phyloP scores from a whole-genome alignment of 2,888 invertebrate species.

The Drosophila recens region DNA sequence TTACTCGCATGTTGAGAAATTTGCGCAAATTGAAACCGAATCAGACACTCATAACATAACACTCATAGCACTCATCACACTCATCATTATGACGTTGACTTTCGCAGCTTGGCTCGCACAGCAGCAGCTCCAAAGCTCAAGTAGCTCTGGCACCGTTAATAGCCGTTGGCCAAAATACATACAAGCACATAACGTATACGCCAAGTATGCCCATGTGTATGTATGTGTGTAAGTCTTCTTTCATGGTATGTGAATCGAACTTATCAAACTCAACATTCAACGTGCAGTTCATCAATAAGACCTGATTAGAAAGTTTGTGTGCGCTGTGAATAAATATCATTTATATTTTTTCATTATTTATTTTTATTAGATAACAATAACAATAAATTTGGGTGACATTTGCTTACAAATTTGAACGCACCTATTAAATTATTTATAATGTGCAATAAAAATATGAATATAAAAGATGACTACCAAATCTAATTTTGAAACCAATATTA shows the following conservation, averaged over 20 bases:
- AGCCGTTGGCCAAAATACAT: constrained; percentile 60
- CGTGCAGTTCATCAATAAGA: constrained; percentile 63
- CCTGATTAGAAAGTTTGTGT: constrained; percentile 72
- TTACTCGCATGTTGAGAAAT: constrained; percentile 48
- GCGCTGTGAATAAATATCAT: constrained; percentile 36
- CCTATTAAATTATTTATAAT: constrained; percentile 1
- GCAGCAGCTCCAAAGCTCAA: constrained; percentile 38
- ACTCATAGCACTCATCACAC: constrained; percentile 32
- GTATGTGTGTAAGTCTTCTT: constrained; percentile 11
- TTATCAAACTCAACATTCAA: constrained; percentile 47
- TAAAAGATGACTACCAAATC: no score
- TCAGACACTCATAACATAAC: constrained; percentile 30
- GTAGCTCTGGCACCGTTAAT: constrained; percentile 62
- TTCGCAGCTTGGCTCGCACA: constrained; percentile 44
- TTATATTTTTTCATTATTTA: constrained; percentile 14
- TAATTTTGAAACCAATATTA: no score
- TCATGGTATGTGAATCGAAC: constrained; percentile 31
- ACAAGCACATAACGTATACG: constrained; percentile 46
- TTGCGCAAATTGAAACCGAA: constrained; percentile 72
- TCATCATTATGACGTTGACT: constrained; percentile 51
- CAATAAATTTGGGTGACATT: constrained; percentile 24
- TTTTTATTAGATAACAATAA: constrained; percentile 55
- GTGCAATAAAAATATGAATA: neutral
- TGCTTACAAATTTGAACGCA: constrained; percentile 5
- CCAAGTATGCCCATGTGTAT: constrained; percentile 19